Evolutionary conservation across 1,140 invertebrate species (phyloP).

Genomic region (Tribolium madens): DNA sequence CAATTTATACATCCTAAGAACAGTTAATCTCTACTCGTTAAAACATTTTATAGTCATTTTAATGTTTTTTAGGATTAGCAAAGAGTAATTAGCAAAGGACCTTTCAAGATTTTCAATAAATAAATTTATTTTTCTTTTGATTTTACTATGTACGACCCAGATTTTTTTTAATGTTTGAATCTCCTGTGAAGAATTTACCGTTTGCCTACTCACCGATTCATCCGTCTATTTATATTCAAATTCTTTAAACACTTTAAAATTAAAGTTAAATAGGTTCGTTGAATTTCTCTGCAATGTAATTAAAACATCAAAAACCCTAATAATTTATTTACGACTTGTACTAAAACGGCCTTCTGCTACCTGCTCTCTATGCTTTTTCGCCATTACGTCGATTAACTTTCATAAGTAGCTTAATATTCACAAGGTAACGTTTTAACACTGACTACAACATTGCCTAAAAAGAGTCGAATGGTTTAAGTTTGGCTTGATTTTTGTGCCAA

Average conservation of each 20-base stretch:
- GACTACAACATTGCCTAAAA: not conserved
- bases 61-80: too few species aligned
- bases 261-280: constrained; percentile 15
- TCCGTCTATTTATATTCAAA: constrained; percentile 10
- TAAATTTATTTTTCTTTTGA: not conserved
- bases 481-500: constrained; percentile 18
- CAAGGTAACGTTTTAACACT: not conserved
- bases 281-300: constrained; percentile 12
- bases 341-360: constrained; percentile 13
- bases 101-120: not conserved
- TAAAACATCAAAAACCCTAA: constrained; percentile 38
- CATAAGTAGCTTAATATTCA: constrained; percentile 36
- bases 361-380: constrained; percentile 4
- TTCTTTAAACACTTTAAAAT: constrained; percentile 28
- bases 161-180: too few species aligned
- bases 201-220: not conserved
- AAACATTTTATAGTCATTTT: too few species aligned
- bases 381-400: constrained; percentile 24
- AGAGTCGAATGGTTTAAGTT: not conserved
- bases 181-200: not conserved
- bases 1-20: too few species aligned
- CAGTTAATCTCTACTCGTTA: too few species aligned
- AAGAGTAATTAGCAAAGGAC: too few species aligned
- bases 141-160: too few species aligned
- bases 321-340: constrained; percentile 30